These are phyloP conservation scores for Penaeus indicus DNA, from an alignment of 1,140 invertebrate species.

Conservation along the genomic window DNA sequence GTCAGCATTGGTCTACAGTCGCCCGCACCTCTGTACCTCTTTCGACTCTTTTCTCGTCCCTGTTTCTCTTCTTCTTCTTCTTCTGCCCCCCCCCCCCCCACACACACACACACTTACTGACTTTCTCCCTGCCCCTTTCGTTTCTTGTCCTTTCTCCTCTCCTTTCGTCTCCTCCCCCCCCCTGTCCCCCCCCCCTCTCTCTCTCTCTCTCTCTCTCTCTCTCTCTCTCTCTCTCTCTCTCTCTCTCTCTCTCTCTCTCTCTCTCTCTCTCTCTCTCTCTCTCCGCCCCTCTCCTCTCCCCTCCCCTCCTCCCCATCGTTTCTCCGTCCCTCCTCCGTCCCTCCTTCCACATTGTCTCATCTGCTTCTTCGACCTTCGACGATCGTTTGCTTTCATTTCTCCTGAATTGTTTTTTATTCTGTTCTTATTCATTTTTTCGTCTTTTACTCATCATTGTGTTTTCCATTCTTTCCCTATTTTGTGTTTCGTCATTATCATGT, in stretches of 20 bases:
- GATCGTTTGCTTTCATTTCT: too few species aligned
- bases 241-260: not conserved
- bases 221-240: not conserved
- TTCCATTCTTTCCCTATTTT: too few species aligned
- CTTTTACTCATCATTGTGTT: too few species aligned
- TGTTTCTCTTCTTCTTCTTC: not conserved
- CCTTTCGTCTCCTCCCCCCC: not conserved
- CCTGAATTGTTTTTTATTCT: too few species aligned
- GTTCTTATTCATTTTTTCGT: too few species aligned
- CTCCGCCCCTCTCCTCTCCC: not conserved
- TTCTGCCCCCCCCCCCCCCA: not conserved
- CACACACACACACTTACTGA: not conserved
- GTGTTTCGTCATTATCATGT: too few species aligned
- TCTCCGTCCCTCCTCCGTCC: not conserved
- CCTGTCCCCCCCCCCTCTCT: not conserved
- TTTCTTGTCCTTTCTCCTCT: not conserved
- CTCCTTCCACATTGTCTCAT: not conserved
- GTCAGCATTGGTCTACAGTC: too few species aligned
- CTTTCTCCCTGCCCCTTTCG: not conserved
- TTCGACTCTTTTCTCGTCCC: not conserved
- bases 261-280: not conserved
- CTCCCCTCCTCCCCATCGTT: not conserved
- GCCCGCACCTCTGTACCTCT: too few species aligned
- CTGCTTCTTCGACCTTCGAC: not conserved
- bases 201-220: not conserved